These are phyloP conservation scores for Myoxocephalus aenaeus DNA, from an alignment of 2,797 vertebrate species.

Conservation along the genomic window DNA sequence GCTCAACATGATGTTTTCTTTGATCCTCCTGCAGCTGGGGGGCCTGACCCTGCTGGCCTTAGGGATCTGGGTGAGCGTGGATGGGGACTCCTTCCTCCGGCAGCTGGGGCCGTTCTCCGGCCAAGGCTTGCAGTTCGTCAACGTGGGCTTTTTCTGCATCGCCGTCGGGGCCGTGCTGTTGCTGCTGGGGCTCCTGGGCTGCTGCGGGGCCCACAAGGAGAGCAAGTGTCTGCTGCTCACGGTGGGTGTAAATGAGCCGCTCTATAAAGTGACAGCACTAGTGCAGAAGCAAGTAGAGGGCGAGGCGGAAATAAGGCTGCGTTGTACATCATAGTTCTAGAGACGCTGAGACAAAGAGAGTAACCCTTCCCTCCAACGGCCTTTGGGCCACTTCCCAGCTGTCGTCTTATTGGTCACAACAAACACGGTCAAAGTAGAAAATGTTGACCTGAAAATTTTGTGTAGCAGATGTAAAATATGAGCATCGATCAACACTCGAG, in stretches of 20 bases:
- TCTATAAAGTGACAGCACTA: not conserved
- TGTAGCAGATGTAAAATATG: not conserved
- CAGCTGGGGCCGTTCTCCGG: slow-evolving; percentile 83
- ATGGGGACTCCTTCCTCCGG: slow-evolving; percentile 80
- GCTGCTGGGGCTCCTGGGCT: slow-evolving; percentile 89
- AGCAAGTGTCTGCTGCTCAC: slow-evolving; percentile 92
- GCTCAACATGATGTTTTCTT: not conserved
- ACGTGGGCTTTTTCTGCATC: slow-evolving; percentile 89
- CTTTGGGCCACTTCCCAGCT: not conserved
- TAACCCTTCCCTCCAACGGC: not conserved
- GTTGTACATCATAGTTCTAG: not conserved
- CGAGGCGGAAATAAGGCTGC: not conserved
- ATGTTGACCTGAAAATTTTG: not conserved
- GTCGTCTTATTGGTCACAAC: not conserved
- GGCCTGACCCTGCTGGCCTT: slow-evolving; percentile 85
- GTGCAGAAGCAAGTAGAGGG: not conserved
- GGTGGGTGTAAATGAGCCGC: slow-evolving; percentile 74
- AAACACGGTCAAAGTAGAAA: not conserved
- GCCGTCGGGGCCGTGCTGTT: slow-evolving; percentile 84
- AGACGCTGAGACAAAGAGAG: not conserved
- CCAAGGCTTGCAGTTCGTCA: slow-evolving; percentile 80
- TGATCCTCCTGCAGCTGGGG: slow-evolving; percentile 77
- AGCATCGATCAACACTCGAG: not conserved
- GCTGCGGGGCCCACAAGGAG: slow-evolving; percentile 87
- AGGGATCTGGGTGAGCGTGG: slow-evolving; percentile 91